phyloP scores from a whole-genome alignment of 2,888 invertebrate genomes.

The Cloeon dipterum region DNA sequence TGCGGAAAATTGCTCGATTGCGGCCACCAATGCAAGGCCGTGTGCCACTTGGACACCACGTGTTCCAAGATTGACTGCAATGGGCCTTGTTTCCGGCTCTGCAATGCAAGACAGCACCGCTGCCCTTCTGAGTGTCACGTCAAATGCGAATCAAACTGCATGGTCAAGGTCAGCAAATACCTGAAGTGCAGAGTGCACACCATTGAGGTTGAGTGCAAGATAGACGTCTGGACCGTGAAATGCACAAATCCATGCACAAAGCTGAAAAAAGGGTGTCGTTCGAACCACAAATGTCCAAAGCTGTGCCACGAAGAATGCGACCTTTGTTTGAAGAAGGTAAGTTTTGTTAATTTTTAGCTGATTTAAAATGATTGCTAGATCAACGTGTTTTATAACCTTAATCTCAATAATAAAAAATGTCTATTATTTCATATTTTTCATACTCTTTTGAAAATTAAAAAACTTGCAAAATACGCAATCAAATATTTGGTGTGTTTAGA shows the following conservation, averaged over 20 bases:
- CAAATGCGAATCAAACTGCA: constrained; percentile 24
- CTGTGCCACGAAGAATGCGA: constrained; percentile 27
- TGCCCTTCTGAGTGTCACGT: constrained; percentile 26
- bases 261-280: constrained; percentile 22
- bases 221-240: constrained; percentile 28
- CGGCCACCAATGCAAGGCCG: constrained; percentile 18
- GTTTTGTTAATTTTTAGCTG: too few relatives aligned
- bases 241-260: constrained; percentile 24
- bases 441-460: too few relatives aligned
- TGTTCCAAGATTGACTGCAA: constrained; percentile 13
- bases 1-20: constrained; percentile 17
- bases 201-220: constrained; percentile 25
- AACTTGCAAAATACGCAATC: too few relatives aligned
- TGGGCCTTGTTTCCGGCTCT: constrained; percentile 9
- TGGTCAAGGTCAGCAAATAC: constrained; percentile 16
- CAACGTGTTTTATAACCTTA: too few relatives aligned
- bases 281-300: constrained; percentile 23
- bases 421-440: too few relatives aligned
- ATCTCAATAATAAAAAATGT: too few relatives aligned
- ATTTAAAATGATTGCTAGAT: too few relatives aligned
- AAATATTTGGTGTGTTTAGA: too few relatives aligned
- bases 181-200: constrained; percentile 21
- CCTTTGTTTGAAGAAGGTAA: constrained; percentile 21
- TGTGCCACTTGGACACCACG: constrained; percentile 19
- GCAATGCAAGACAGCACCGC: constrained; percentile 16